Base-by-base conservation (phyloP, 1,140 invertebrate genomes). In the Cheumatopsyche charites region DNA sequence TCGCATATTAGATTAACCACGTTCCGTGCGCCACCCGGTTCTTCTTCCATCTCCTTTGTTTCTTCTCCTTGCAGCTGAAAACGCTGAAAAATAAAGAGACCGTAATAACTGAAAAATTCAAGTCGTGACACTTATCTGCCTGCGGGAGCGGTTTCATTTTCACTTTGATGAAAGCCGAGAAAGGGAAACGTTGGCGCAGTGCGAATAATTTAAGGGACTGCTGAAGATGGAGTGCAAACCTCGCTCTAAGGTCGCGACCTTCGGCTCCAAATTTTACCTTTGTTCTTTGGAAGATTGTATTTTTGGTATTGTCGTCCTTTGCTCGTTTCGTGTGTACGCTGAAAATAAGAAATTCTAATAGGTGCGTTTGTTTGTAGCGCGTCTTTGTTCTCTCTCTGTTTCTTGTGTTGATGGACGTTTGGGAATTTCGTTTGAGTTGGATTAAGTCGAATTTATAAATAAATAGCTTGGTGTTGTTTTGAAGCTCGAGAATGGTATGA, bases 41-140 rank as follows among this genome's bases (percentile, higher is more conserved):
- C 7, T 15, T 15, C 19, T 52, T 7, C 47, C 6, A 4, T 4
- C 19, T 52, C 19, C 47, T 52, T 52, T 52, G 47, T 52, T 52
- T 52, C 47, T 52, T 52, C 19, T 6, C 15, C n/a, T 36, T 36
- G 3, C 3, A 4, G 29, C 29, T 36, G 29, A 36, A 9, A 36
- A 36, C 29, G 29, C 29, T 36, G 29, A 36, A 36, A 36, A 4
- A 36, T 4, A 36, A 9, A 36, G 29, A 36, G 29, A 9, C 15
- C 13, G 47, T 52, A 52, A 52, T 52, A 52, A 52, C 47, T 52
- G 47, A 52, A 52, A 52, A 52, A 52, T 52, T 52, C 47, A 52
- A 52, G 47, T 52, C 47, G 47, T 19, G 47, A 17, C 47, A 19
- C 47, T 52, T 52, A 52, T 52, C 47, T 52, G 47, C n/a, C 47